A percentile compares a stretch with the other conserved stretches of the same genome.
Evolutionary conservation across 2,888 invertebrate genomes (phyloP).

Genomic region (Cephus pulcher): DNA sequence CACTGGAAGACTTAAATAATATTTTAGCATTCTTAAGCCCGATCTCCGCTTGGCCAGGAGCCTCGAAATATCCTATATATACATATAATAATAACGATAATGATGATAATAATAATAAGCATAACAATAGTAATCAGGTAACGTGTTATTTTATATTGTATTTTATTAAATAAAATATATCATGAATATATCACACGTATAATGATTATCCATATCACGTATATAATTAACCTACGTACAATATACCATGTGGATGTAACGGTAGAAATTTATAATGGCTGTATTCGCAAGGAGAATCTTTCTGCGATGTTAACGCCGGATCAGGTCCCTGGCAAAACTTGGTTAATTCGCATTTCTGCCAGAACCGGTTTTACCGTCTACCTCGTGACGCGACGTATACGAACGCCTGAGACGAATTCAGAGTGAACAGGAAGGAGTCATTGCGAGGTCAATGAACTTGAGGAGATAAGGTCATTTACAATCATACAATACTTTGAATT

Average conservation of each 20-base stretch:
- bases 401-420: not conserved
- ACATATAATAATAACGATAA: too few species aligned
- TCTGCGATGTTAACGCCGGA: not conserved
- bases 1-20: not conserved
- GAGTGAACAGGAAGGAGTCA: not conserved
- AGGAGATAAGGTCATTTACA: not conserved
- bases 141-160: not conserved
- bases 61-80: not conserved
- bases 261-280: not conserved
- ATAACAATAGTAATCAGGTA: not conserved
- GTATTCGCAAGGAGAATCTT: not conserved
- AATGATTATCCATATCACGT: not conserved
- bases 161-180: not conserved
- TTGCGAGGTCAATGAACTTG: not conserved
- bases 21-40: not conserved
- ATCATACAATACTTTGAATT: not conserved
- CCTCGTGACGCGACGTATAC: not conserved
- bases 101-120: not conserved
- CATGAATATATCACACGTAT: not conserved
- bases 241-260: not conserved
- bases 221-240: not conserved
- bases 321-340: not conserved
- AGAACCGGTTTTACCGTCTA: not conserved
- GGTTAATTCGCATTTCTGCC: not conserved
- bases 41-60: not conserved